Evolutionary conservation across 1,140 invertebrate species (phyloP).

Genomic region (Drosophila triauraria): DNA sequence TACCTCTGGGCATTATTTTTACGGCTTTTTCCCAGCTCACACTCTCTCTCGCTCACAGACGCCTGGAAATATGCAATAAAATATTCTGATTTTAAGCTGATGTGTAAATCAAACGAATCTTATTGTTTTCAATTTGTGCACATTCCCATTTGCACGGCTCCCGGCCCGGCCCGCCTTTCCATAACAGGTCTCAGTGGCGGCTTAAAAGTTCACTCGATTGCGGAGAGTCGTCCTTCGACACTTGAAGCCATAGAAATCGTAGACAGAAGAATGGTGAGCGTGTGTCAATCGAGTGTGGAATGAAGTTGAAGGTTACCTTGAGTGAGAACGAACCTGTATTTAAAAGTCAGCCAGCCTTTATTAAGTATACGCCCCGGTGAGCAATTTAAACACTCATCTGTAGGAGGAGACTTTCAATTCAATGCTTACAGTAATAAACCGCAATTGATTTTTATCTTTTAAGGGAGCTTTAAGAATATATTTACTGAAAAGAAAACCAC

Average conservation of each 20-base stretch:
- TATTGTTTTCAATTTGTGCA: constrained; percentile 74
- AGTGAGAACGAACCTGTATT: constrained; percentile 1
- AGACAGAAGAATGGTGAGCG: constrained; percentile 5
- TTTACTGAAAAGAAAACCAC: neutral
- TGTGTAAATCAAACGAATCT: constrained; percentile 79
- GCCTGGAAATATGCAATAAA: constrained; percentile 77
- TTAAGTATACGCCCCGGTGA: constrained; percentile 47
- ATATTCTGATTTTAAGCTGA: constrained; percentile 77
- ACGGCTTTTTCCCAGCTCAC: constrained; percentile 59
- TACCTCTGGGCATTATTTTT: constrained; percentile 80
- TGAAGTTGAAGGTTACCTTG: constrained; percentile 5
- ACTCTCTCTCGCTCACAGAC: constrained; percentile 30
- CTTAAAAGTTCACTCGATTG: constrained; percentile 13
- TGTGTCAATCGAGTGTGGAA: neutral
- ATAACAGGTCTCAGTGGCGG: neutral
- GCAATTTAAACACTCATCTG: constrained; percentile 31
- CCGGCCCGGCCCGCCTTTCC: neutral
- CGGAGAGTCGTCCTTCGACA: constrained; percentile 3
- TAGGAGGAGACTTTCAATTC: constrained; percentile 10
- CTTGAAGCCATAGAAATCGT: constrained; percentile 20
- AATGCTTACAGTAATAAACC: neutral
- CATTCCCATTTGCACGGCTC: constrained; percentile 2
- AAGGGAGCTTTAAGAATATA: no score
- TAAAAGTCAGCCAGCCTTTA: constrained; percentile 13
- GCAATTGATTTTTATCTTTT: neutral